phyloP scores from a whole-genome alignment of 2,797 vertebrate species.

The Columba guinea region DNA sequence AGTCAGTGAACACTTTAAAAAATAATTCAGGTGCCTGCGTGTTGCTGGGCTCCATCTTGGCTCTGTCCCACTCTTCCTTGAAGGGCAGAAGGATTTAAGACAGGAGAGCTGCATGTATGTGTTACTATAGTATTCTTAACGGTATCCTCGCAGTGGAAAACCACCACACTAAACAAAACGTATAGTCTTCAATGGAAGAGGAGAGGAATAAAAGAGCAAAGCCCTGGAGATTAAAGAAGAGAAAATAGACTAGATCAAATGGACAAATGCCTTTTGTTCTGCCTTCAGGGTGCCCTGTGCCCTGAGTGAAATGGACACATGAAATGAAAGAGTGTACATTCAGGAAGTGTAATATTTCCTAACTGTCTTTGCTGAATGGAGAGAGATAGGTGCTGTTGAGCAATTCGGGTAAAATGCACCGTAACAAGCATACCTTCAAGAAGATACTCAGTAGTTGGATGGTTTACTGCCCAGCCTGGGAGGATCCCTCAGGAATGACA shows the following conservation, averaged over 20 bases:
- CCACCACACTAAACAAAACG: neutral
- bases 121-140: neutral
- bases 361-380: neutral
- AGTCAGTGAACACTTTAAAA: neutral
- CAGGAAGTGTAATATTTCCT: neutral
- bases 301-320: conserved; percentile 1
- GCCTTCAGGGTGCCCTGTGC: conserved; percentile 14
- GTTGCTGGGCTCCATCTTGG: neutral
- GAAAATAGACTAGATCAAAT: conserved; percentile 27
- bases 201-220: neutral
- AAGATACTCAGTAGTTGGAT: neutral
- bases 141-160: neutral
- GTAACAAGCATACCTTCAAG: neutral
- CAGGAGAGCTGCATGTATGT: neutral
- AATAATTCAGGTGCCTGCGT: neutral
- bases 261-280: conserved; percentile 59
- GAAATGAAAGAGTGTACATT: neutral
- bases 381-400: neutral
- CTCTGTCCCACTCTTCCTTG: neutral
- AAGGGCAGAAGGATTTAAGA: neutral
- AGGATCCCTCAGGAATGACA: neutral
- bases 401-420: neutral
- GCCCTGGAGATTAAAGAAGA: conserved; percentile 25
- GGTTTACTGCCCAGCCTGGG: neutral
- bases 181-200: neutral